Base-by-base conservation (phyloP, 2,888 invertebrate species). In the Ligdia adustata region DNA sequence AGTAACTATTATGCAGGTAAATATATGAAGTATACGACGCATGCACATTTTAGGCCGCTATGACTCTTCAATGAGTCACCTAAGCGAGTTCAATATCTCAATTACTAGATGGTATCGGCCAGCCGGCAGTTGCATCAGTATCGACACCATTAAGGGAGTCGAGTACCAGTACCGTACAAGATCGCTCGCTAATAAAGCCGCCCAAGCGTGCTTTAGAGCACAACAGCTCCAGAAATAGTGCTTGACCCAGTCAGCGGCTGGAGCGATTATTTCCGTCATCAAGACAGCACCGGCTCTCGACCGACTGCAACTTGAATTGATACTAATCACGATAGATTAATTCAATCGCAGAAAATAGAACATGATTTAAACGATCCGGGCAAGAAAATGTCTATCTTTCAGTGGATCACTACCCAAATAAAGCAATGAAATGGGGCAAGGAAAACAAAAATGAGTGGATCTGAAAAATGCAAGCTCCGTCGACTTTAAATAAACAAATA, bases 231-330 rank as follows among this genome's bases (percentile, higher is more conserved):
- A 78, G 81, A 85, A 90, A 90, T 89, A 90, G 84, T 84, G 69
- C 67, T 82, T 88, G 89, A 89, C 89, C 89, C 81, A 90, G 72
- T 87, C 82, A 84, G 44, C 80, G 80, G 75, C 87, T 88, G 87
- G 87, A 88, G 75, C 78, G 84, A 79, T 83, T 89, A 89, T 89
- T 87, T 89, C 89, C 86, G 89, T 85, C 88, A 85, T 85, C 82
- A 78, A 79, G 70, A 75, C 68, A 69, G 65, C 69, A 57, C 66
- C 61, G 63, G 64, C 64, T 69, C 64, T 52, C 59, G 61, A 63
- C 57, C 62, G 64, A 56, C 57, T 69, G 61, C 57, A 67, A 66
- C 57, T 65, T 65, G 63, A 61, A 72, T 66, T 64, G 69, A 75
- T 73, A 63, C 72, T 76, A 72, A 79, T 78, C 66, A 65, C 57